A percentile compares a stretch with the other conserved stretches of the same genome.
phyloP scores from a whole-genome alignment of 1,140 invertebrate species.

The Drosophila mayri region DNA sequence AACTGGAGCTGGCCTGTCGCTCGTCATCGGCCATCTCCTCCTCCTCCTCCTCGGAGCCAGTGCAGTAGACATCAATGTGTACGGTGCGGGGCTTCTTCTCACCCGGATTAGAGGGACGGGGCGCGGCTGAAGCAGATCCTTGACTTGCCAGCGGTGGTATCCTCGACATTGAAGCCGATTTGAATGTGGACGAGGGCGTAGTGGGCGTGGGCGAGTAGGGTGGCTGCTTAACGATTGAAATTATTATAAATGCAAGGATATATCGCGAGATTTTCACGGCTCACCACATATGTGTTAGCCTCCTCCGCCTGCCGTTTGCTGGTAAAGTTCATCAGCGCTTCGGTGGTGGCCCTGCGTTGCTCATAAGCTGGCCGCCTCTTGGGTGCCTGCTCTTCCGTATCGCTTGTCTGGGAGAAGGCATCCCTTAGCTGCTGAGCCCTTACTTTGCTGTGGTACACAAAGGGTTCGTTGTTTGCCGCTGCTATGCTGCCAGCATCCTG shows the following conservation, averaged over 20 bases:
- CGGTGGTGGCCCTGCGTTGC: constrained; percentile 75
- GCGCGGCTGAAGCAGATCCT: neutral
- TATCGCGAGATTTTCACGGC: accelerated
- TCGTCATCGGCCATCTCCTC: constrained; percentile 86
- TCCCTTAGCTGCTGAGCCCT: constrained; percentile 77
- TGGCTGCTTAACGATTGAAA: constrained; percentile 14
- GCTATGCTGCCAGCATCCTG: constrained; percentile 19
- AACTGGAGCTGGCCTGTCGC: constrained; percentile 85
- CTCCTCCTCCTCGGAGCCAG: constrained; percentile 88
- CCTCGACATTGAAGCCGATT: constrained; percentile 76
- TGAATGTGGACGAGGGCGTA: constrained; percentile 71
- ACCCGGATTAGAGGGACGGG: constrained; percentile 57
- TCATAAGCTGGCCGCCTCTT: constrained; percentile 59
- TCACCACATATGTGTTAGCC: constrained; percentile 80
- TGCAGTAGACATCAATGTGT: constrained; percentile 92
- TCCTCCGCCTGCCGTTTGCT: constrained; percentile 71
- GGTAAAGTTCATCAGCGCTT: constrained; percentile 63
- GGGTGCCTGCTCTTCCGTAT: constrained; percentile 69
- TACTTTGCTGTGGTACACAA: constrained; percentile 76
- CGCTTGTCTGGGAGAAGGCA: constrained; percentile 83
- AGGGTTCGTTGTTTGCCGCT: constrained; percentile 53
- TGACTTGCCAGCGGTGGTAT: constrained; percentile 56
- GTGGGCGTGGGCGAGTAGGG: constrained; percentile 70
- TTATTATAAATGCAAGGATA: neutral
- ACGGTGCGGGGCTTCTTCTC: constrained; percentile 89